Conservation (phyloP, 2,888 invertebrate genomes). For the Acleris literana region DNA sequence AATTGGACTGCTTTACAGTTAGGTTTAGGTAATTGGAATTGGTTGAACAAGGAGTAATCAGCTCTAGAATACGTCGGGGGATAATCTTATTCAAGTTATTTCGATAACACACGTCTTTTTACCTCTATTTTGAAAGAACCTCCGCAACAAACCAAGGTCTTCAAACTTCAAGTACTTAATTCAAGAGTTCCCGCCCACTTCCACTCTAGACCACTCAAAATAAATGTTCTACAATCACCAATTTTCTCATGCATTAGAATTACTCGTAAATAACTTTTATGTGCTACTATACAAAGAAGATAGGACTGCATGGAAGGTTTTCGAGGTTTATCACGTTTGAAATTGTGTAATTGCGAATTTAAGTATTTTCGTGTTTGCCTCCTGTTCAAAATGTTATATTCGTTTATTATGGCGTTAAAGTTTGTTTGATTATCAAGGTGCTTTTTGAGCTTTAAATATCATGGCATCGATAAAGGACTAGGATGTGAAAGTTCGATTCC, state of each 20-base stretch:
- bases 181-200: slow-evolving; percentile 29
- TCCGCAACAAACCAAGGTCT: slow-evolving; percentile 4
- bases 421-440: no score
- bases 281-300: slow-evolving; percentile 6
- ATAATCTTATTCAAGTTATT: no score
- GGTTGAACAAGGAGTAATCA: no score
- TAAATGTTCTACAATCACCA: slow-evolving; percentile 31
- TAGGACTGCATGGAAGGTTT: slow-evolving; percentile 6
- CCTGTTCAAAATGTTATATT: not conserved
- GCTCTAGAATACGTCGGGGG: no score
- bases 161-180: slow-evolving; percentile 23
- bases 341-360: slow-evolving; percentile 30
- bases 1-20: no score
- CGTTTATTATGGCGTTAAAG: not conserved
- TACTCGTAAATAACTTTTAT: slow-evolving; percentile 22
- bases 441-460: no score
- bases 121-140: not conserved
- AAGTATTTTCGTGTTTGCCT: slow-evolving; percentile 4
- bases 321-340: slow-evolving; percentile 32
- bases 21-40: no score
- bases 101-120: not conserved
- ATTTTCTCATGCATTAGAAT: slow-evolving; percentile 15
- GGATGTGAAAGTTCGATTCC: no score
- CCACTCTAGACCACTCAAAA: slow-evolving; percentile 33
- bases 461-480: no score